Evolutionary conservation across 2,113 vertebrate genomes (phyloP).

Genomic region (Periophthalmus modestus): DNA sequence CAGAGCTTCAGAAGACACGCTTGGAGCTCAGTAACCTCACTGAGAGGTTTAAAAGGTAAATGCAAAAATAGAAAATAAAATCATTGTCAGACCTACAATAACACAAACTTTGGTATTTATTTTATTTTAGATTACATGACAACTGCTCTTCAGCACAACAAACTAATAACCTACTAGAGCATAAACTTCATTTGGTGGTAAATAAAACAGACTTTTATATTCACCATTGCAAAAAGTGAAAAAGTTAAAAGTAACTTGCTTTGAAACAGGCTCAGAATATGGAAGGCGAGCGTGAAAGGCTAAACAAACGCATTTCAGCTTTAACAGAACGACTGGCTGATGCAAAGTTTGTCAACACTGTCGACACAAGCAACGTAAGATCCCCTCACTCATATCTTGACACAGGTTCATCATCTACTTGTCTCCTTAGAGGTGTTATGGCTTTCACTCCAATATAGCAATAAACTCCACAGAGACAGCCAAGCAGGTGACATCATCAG

Average conservation of each 20-base stretch:
- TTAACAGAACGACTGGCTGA: slow-evolving; percentile 73
- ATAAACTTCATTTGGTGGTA: slow-evolving; percentile 76
- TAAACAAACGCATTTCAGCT: slow-evolving; percentile 74
- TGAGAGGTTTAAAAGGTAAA: slow-evolving; percentile 74
- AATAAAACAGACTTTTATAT: slow-evolving; percentile 25
- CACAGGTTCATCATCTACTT: too few species aligned
- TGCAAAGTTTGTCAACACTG: slow-evolving; percentile 66
- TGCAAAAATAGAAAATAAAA: not conserved
- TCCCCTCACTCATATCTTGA: slow-evolving; percentile 4
- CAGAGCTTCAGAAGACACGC: slow-evolving; percentile 73
- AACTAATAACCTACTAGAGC: slow-evolving; percentile 70
- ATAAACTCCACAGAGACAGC: too few species aligned
- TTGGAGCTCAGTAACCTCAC: slow-evolving; percentile 69
- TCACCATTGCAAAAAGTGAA: not conserved
- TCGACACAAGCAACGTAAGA: slow-evolving; percentile 77
- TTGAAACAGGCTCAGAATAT: slow-evolving; percentile 64
- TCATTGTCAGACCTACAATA: not conserved
- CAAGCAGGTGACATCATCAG: too few species aligned
- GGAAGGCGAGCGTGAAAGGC: slow-evolving; percentile 71
- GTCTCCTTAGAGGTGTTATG: too few species aligned
- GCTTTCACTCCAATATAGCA: too few species aligned
- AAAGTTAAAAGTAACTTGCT: not conserved
- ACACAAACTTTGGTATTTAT: not conserved
- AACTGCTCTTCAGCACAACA: slow-evolving; percentile 72
- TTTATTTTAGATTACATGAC: slow-evolving; percentile 69